Base-by-base conservation (phyloP, 1,140 invertebrate genomes). In the Drosophila kepulauana region DNA sequence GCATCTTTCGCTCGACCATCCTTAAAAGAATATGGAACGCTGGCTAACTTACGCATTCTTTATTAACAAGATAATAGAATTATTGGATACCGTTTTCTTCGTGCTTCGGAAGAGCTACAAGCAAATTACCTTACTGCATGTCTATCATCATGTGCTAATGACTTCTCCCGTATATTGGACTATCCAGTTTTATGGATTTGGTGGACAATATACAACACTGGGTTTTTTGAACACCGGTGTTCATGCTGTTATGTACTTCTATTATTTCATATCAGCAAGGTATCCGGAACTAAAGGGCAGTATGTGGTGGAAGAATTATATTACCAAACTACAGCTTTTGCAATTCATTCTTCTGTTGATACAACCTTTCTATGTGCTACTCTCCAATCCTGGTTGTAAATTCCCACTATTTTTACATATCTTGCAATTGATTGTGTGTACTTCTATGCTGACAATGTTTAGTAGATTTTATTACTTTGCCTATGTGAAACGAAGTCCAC, bases 121-220 rank as follows among this genome's bases (percentile, higher is more conserved):
- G 51, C 97, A 98, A 85, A 93, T 98, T 13, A 95, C 96, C 2
- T 96, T 97, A 77, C 94, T 98, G 1, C 97, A 98, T 79, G 95
- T 98, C 0, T 97, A 97, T 88, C 97, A 98, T 91, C 97, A 98
- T 90, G 92, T 95, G 8, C 94, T 80, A n/a, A 84, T 86, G 76
- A 48, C 52, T 0, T 0, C 25, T 2, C 7, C 0, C 0, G 1
- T 11, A 0, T 67, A 71, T 7, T 7, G 59, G 5, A 1, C 11
- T 0, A 0, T 65, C 1, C 58, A 66, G 1, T 10, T 62, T 0
- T 78, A 75, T 3, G 74, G 87, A 0, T 8, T 93, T 91, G 95
- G 96, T 52, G 96, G 96, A 0, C 96, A 97, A 75, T 94, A 93
- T 3, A 94, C 94, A 0, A 93, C 96, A 65, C 94, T 96, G 8